phyloP scores from a whole-genome alignment of 2,888 invertebrate species.

The Leptarthrus brevirostris region DNA sequence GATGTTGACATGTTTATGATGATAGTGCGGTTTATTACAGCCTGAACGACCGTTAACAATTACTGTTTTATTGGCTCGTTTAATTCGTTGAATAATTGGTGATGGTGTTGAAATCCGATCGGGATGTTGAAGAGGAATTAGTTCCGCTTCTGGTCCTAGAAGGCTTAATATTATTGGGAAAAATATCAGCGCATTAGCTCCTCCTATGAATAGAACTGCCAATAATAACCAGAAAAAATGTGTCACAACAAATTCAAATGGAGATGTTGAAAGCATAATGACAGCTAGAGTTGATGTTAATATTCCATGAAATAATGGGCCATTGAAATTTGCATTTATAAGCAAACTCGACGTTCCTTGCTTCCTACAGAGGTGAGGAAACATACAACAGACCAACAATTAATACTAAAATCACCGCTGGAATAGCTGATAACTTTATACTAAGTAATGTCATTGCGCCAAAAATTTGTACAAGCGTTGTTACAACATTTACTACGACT shows the following conservation, averaged over 20 bases:
- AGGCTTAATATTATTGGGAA: conserved; percentile 91
- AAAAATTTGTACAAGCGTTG: conserved; percentile 83
- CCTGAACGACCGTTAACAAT: conserved; percentile 63
- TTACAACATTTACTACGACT: conserved; percentile 75
- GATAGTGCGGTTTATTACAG: conserved; percentile 64
- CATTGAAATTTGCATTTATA: conserved; percentile 87
- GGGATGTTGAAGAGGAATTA: conserved; percentile 81
- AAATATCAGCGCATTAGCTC: conserved; percentile 89
- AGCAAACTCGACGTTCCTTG: conserved; percentile 81
- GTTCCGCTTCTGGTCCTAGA: conserved; percentile 89
- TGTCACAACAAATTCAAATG: conserved; percentile 95
- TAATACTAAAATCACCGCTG: conserved; percentile 87
- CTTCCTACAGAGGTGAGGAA: conserved; percentile 93
- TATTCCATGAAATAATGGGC: conserved; percentile 93
- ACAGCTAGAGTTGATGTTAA: conserved; percentile 89
- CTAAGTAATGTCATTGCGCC: conserved; percentile 89
- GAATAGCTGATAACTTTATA: conserved; percentile 88
- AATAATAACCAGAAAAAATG: conserved; percentile 89
- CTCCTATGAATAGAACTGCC: conserved; percentile 84
- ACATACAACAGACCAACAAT: conserved; percentile 88
- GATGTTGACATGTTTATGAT: conserved; percentile 66
- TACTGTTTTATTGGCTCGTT: conserved; percentile 65
- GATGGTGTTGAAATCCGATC: conserved; percentile 91
- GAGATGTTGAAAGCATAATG: conserved; percentile 89
- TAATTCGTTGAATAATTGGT: conserved; percentile 75